Evolutionary conservation across 2,888 invertebrate species (phyloP), one percentile per base, ranked within the genome.

Genomic region (Phaedon cochleariae): DNA sequence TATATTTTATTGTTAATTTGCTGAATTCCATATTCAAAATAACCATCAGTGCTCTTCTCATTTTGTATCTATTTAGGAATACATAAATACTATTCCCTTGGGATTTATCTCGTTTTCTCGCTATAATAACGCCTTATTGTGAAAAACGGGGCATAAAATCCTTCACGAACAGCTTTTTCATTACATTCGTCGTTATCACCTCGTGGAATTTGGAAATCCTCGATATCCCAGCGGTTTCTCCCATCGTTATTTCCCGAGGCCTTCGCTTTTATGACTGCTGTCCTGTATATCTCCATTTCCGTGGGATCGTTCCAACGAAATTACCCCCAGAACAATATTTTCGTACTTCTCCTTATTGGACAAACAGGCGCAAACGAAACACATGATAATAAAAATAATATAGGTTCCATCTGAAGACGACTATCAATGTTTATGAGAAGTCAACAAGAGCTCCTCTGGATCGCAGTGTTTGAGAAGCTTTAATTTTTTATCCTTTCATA

Each of bases 61-160:
- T 51, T 59, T 52, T 51, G 34, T 53, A 60, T 52, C 41, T 41
- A 52, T 45, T 41, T 48, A 34, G 48, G 22, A 62, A 41, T 15
- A 15, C 15, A 41, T 41, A 41, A 41, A 41, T 15, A 15, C 41
- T 10, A 34, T 10, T 10, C 2, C 6, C 31, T 9, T 10, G 31
- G 31, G 31, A 10, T 3, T 41, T 3, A 41, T 15, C 41, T 15
- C 41, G 15, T 41, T 41, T 41, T 12, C 10, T 6, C 3, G 41
- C 41, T 4, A 41, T 41, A n/a, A 22, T 17, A 52, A 1, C 31
- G 26, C 26, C 17, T 52, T 12, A 52, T 31, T 29, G 52, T 52
- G 31, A 52, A 52, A 6, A 52, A 29, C 52, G 26, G 26, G 15
- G 17, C 22, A 26, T 26, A 52, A 20, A 26, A 26, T 17, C 52